phyloP scores from a whole-genome alignment of 2,113 vertebrate species.

The Cyprinodon variegatus region DNA sequence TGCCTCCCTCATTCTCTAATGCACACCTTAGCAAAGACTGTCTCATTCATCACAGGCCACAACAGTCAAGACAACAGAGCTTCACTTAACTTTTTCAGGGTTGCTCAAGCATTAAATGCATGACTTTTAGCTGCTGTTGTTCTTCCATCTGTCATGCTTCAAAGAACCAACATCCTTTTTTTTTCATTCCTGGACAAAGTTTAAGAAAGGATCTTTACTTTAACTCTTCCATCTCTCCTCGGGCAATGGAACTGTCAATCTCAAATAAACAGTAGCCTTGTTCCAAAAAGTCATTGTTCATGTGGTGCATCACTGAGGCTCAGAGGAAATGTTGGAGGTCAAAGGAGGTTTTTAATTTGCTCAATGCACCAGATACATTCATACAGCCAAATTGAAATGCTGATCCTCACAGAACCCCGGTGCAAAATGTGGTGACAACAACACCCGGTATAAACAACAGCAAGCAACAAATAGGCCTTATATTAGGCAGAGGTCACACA shows the following conservation, averaged over 20 bases:
- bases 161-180: constrained; percentile 60
- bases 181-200: constrained; percentile 51
- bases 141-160: constrained; percentile 68
- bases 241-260: constrained; percentile 54
- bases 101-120: constrained; percentile 71
- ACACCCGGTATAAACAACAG: too few relatives aligned
- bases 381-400: too few relatives aligned
- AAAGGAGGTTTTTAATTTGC: too few relatives aligned
- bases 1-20: constrained; percentile 4
- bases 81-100: constrained; percentile 68
- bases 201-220: constrained; percentile 59
- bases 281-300: constrained; percentile 45
- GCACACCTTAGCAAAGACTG: constrained; percentile 5
- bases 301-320: constrained; percentile 36
- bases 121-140: constrained; percentile 68
- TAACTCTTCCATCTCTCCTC: constrained; percentile 48
- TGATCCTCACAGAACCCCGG: too few relatives aligned
- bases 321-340: constrained; percentile 35
- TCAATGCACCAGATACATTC: too few relatives aligned
- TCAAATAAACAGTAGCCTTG: constrained; percentile 51
- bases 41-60: constrained; percentile 65
- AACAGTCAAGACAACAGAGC: constrained; percentile 62
- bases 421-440: too few relatives aligned
- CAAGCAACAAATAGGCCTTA: too few relatives aligned
- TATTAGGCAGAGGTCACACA: too few relatives aligned